Evolutionary conservation across 2,888 invertebrate species (phyloP).

Genomic region (Lycocerus yunnanus): DNA sequence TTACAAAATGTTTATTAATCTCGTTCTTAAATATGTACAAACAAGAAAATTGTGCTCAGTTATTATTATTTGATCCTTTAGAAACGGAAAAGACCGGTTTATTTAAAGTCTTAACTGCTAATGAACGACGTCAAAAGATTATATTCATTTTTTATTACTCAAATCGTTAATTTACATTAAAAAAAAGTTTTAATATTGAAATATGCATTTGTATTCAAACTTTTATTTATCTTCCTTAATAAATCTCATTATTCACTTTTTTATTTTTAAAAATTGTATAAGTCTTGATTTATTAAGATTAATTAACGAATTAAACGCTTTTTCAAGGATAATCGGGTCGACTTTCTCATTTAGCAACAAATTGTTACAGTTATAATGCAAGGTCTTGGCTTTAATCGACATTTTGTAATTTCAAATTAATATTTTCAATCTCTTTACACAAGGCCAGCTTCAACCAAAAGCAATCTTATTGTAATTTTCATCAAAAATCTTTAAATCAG

Average conservation of each 20-base stretch:
- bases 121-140: background rate
- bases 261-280: background rate
- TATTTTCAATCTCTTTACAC: background rate
- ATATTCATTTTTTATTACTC: background rate
- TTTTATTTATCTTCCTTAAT: background rate
- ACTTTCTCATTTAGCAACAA: background rate
- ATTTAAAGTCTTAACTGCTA: background rate
- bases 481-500: background rate
- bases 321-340: background rate
- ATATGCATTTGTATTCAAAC: background rate
- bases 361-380: background rate
- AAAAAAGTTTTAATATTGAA: background rate
- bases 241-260: background rate
- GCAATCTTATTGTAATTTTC: background rate
- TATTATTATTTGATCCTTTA: background rate
- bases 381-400: background rate
- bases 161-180: background rate
- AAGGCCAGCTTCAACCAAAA: background rate
- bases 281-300: background rate
- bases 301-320: background rate
- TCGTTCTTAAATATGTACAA: background rate
- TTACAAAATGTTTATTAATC: background rate
- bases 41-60: background rate
- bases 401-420: background rate
- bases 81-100: background rate